phyloP scores from a whole-genome alignment of 2,113 vertebrate species.

The Trogon melanurus region DNA sequence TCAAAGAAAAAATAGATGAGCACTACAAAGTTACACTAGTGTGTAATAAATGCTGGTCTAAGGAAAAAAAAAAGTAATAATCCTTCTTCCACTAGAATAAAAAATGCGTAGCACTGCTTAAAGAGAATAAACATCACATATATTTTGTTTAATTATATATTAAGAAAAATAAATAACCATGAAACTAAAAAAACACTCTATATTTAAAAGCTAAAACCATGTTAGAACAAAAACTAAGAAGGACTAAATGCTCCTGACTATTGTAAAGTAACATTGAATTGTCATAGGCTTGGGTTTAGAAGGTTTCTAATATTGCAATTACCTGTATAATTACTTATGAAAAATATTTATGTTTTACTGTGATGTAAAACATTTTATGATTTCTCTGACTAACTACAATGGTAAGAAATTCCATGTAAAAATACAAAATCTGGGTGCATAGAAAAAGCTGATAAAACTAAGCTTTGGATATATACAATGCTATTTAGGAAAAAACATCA shows the following conservation, averaged over 20 bases:
- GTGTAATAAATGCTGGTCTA: not conserved
- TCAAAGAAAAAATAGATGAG: conserved; percentile 21
- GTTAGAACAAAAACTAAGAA: not conserved
- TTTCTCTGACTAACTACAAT: not conserved
- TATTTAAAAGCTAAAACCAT: not conserved
- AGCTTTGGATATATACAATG: not conserved
- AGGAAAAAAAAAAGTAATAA: not conserved
- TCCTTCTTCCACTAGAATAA: not conserved
- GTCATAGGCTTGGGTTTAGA: not conserved
- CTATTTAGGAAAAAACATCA: not conserved
- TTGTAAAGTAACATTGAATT: not conserved
- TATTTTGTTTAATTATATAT: not conserved
- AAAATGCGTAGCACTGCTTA: not conserved
- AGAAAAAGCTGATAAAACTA: not conserved
- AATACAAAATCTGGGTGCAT: not conserved
- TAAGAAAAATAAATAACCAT: not conserved
- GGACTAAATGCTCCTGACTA: not conserved
- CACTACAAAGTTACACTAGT: not conserved
- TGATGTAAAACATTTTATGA: not conserved
- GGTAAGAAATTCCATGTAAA: not conserved
- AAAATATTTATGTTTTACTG: not conserved
- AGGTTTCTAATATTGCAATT: not conserved
- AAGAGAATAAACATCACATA: not conserved
- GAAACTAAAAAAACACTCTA: not conserved
- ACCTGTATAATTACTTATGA: not conserved